Evolutionary conservation across 1,140 invertebrate genomes (phyloP).

Genomic region (Charaxes varanes): DNA sequence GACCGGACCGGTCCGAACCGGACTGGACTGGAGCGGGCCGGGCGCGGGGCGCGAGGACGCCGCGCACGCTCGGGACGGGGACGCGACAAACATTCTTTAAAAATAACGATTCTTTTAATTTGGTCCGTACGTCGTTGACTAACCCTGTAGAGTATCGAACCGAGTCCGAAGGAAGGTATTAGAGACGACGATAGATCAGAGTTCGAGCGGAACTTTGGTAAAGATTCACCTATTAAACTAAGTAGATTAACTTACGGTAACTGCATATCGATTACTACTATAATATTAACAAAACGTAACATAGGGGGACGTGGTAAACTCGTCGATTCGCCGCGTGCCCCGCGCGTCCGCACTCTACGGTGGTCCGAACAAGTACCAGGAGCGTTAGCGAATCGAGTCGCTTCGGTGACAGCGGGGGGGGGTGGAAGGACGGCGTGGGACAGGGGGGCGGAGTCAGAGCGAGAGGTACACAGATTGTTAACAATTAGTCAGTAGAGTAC

Average conservation of each 20-base stretch:
- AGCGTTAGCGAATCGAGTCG: conserved; percentile 27
- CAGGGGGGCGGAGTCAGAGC: conserved; percentile 23
- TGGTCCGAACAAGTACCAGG: too few relatives aligned
- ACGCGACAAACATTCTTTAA: conserved; percentile 38
- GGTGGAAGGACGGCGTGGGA: conserved; percentile 11
- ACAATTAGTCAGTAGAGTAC: conserved; percentile 37
- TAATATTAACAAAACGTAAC: conserved; percentile 18
- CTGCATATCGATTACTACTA: conserved; percentile 44
- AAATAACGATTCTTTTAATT: conserved; percentile 41
- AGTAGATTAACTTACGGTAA: conserved; percentile 66
- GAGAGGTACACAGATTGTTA: conserved; percentile 27
- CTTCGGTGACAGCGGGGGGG: conserved; percentile 14
- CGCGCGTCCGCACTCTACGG: conserved; percentile 12
- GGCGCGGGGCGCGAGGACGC: conserved; percentile 19
- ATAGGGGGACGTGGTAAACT: conserved; percentile 6
- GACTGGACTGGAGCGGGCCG: conserved; percentile 2
- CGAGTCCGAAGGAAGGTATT: conserved; percentile 36
- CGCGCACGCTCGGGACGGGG: conserved; percentile 38
- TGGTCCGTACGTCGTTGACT: conserved; percentile 53
- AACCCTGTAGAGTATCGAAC: conserved; percentile 49
- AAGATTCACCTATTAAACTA: conserved; percentile 64
- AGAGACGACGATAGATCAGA: conserved; percentile 47
- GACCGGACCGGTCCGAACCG: conserved; percentile 4
- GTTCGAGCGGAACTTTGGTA: conserved; percentile 60
- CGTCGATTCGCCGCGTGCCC: conserved; percentile 12